Percentiles rank a stretch among this genome's conserved stretches.
phyloP scores from a whole-genome alignment of 2,888 invertebrate species.

The Heliconius cydno region DNA sequence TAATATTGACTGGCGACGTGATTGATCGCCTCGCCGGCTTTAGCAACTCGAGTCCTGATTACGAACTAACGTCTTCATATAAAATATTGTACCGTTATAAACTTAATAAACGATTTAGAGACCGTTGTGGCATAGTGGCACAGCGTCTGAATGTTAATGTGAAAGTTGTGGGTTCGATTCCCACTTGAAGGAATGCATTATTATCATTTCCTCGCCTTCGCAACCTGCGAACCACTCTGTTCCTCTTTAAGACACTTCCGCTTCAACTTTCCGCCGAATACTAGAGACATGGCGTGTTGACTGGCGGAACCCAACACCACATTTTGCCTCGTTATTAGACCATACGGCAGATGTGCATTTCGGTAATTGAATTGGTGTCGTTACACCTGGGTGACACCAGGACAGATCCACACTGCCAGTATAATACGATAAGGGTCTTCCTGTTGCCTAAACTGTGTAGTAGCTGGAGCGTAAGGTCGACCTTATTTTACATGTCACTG shows the following conservation, averaged over 20 bases:
- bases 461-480: constrained; percentile 20
- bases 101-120: not conserved
- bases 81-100: constrained; percentile 3
- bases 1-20: constrained; percentile 40
- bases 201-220: too few species aligned
- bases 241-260: too few species aligned
- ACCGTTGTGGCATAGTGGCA: not conserved
- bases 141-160: not conserved
- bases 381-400: not conserved
- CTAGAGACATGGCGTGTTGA: not conserved
- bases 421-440: not conserved
- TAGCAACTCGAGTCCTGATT: constrained; percentile 16
- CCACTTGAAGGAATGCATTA: too few species aligned
- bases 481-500: constrained; percentile 27
- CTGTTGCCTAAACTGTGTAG: constrained; percentile 24
- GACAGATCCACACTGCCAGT: not conserved
- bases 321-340: not conserved
- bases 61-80: constrained; percentile 27
- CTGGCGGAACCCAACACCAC: not conserved
- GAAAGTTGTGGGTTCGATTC: not conserved
- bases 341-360: not conserved
- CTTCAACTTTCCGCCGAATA: too few species aligned
- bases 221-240: not conserved
- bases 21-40: constrained; percentile 38
- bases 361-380: not conserved